Conservation (phyloP, 2,113 vertebrate genomes). For the Melanocharis versteri region DNA sequence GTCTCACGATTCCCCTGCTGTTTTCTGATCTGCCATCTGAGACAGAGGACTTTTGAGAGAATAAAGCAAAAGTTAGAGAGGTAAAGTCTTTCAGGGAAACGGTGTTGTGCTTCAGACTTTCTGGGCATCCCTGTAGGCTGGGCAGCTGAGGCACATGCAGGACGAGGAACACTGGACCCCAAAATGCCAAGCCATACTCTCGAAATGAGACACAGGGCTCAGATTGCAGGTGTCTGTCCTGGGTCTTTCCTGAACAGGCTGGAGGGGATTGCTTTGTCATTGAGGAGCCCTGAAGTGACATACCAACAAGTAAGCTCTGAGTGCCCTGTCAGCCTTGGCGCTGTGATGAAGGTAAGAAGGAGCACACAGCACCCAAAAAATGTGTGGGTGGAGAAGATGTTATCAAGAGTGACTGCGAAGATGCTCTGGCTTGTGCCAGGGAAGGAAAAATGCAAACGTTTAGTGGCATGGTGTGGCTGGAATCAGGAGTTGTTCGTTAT, state of each 20-base stretch:
- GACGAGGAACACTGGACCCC: accelerated
- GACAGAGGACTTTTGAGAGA: background rate
- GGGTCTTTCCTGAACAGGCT: background rate
- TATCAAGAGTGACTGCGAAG: background rate
- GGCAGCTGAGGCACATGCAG: background rate
- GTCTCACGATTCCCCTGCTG: background rate
- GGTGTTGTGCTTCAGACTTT: background rate
- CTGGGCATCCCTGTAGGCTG: background rate
- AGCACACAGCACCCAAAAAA: background rate
- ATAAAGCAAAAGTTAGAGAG: background rate
- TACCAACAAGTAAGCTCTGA: background rate
- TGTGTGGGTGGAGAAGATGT: background rate
- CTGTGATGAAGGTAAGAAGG: background rate
- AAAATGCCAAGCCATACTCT: background rate
- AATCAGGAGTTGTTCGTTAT: background rate
- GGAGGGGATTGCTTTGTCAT: background rate
- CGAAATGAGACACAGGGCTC: background rate
- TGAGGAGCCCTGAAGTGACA: background rate
- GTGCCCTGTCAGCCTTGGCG: background rate
- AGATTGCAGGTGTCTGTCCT: background rate
- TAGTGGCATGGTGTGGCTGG: background rate
- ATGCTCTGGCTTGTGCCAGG: background rate
- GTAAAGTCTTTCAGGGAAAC: background rate
- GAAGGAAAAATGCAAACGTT: accelerated
- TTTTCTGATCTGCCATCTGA: background rate